These are phyloP conservation scores for Axea sp. DNA, from an alignment of 2,888 invertebrate genomes.

Conservation along the genomic window DNA sequence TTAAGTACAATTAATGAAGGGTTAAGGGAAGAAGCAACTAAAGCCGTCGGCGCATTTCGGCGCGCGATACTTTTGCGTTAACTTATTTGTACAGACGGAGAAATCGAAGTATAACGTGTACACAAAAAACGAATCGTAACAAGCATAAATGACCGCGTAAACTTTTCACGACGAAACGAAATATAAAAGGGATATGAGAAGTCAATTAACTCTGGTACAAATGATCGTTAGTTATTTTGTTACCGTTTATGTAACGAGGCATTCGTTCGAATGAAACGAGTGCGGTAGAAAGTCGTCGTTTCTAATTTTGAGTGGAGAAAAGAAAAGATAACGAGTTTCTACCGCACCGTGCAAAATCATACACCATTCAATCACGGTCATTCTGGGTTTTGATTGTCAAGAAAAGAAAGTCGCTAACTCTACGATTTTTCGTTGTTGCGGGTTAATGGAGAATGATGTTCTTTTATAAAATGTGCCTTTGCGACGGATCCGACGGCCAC, in stretches of 20 bases:
- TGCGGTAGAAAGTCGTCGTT: constrained; percentile 55
- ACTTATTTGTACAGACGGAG: too few species aligned
- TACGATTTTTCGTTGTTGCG: constrained; percentile 40
- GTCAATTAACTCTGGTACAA: not conserved
- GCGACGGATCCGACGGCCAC: too few species aligned
- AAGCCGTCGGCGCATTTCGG: too few species aligned
- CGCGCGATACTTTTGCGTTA: too few species aligned
- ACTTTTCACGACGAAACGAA: not conserved
- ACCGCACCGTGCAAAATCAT: constrained; percentile 48
- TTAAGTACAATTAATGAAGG: constrained; percentile 14
- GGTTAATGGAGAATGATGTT: constrained; percentile 24
- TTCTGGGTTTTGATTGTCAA: constrained; percentile 52
- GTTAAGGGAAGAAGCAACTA: too few species aligned
- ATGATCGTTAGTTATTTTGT: constrained; percentile 13
- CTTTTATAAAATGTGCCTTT: constrained; percentile 39
- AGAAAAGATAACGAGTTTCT: constrained; percentile 53
- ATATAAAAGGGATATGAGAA: constrained; percentile 4
- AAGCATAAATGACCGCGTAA: too few species aligned
- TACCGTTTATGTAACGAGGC: constrained; percentile 33
- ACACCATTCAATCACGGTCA: constrained; percentile 56
- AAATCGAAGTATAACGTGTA: too few species aligned
- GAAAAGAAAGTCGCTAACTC: constrained; percentile 52
- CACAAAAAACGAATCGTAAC: too few species aligned
- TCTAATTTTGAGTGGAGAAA: constrained; percentile 41
- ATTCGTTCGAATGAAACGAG: constrained; percentile 25